phyloP scores from a whole-genome alignment of 2,797 vertebrate species.

The Ptychadena robeensis region DNA sequence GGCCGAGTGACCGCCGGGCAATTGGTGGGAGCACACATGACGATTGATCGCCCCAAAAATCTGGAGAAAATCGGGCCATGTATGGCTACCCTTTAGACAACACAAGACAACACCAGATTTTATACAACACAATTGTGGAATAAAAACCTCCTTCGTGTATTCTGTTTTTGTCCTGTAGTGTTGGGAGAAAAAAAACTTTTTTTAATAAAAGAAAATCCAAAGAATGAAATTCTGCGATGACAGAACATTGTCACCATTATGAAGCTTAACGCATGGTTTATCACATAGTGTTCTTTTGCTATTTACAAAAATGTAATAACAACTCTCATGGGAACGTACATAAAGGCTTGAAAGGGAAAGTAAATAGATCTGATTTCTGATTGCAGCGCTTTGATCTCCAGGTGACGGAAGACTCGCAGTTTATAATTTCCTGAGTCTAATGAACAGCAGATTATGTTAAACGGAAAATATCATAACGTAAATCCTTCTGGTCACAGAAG shows the following conservation, averaged over 20 bases:
- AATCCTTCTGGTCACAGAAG: background rate
- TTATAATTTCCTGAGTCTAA: constrained; percentile 43
- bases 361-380: constrained; percentile 17
- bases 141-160: too few relatives aligned
- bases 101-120: too few relatives aligned
- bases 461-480: background rate
- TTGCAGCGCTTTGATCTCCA: constrained; percentile 37
- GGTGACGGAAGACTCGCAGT: constrained; percentile 24
- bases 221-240: background rate
- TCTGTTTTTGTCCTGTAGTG: too few relatives aligned
- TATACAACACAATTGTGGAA: too few relatives aligned
- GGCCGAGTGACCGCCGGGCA: too few relatives aligned
- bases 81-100: too few relatives aligned
- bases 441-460: constrained; percentile 1
- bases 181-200: too few relatives aligned
- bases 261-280: background rate
- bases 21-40: too few relatives aligned
- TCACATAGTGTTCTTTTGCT: background rate
- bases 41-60: too few relatives aligned
- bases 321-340: background rate
- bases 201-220: too few relatives aligned
- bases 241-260: background rate
- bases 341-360: constrained; percentile 5
- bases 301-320: constrained; percentile 1
- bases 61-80: too few relatives aligned